Evolutionary conservation across 2,888 invertebrate genomes (phyloP).

Genomic region (Aquatica leii): DNA sequence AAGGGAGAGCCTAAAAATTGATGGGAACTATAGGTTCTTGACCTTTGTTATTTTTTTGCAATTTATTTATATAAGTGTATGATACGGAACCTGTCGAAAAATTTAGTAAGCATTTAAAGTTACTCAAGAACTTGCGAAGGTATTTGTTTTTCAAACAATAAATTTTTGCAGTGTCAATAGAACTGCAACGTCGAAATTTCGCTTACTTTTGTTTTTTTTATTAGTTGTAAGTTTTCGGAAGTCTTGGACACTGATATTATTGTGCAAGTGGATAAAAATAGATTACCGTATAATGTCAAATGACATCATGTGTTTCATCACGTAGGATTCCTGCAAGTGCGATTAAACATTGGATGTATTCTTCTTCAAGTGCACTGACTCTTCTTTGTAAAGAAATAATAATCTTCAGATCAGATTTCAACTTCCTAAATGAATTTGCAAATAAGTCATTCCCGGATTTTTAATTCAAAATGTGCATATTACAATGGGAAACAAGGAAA

Average conservation of each 20-base stretch:
- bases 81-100: not conserved
- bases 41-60: not conserved
- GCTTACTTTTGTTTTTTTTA: too few relatives aligned
- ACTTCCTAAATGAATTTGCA: conserved; percentile 33
- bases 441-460: conserved; percentile 19
- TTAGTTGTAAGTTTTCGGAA: too few relatives aligned
- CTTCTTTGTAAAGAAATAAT: conserved; percentile 10
- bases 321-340: not conserved
- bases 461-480: conserved; percentile 11
- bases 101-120: conserved; percentile 9
- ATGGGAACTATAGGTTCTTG: conserved; percentile 4
- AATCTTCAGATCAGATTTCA: conserved; percentile 21
- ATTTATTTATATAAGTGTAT: not conserved
- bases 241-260: not conserved
- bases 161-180: not conserved
- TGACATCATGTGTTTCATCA: conserved; percentile 16
- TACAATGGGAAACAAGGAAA: conserved; percentile 14
- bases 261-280: conserved; percentile 18
- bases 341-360: not conserved
- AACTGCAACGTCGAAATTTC: not conserved
- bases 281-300: conserved; percentile 17
- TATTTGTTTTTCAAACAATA: conserved; percentile 7
- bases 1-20: not conserved
- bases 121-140: not conserved
- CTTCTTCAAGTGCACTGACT: conserved; percentile 13